phyloP scores from a whole-genome alignment of 2,113 vertebrate genomes.

The Dasypus novemcinctus region DNA sequence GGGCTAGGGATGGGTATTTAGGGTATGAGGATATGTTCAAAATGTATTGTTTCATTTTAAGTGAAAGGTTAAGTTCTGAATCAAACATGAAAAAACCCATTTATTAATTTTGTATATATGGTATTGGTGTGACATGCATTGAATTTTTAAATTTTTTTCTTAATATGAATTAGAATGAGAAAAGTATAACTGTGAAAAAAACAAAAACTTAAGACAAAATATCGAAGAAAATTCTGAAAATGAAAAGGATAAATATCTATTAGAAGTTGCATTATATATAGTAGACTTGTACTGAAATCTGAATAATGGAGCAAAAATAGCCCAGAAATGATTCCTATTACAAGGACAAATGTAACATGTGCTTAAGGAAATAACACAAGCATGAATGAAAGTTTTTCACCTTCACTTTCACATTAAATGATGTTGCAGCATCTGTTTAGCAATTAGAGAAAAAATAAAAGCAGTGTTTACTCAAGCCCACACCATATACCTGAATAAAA shows the following conservation, averaged over 20 bases:
- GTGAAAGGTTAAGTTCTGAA: background rate
- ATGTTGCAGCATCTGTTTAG: background rate
- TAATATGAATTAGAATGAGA: background rate
- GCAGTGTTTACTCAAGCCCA: background rate
- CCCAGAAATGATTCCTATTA: background rate
- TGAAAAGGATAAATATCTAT: background rate
- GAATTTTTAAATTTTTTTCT: background rate
- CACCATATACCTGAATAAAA: background rate
- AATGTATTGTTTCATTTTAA: background rate
- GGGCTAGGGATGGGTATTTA: background rate
- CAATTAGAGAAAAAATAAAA: background rate
- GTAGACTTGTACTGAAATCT: background rate
- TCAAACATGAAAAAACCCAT: background rate
- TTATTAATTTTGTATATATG: background rate
- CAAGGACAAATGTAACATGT: background rate
- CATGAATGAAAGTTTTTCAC: background rate
- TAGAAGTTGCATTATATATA: background rate
- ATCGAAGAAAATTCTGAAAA: background rate
- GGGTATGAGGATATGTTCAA: background rate
- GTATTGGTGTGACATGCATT: background rate
- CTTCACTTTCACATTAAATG: background rate
- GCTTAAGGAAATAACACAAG: background rate
- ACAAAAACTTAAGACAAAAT: background rate
- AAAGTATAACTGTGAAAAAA: background rate
- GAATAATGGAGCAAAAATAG: background rate